Percentiles rank a stretch among this genome's conserved stretches.
These are phyloP conservation scores for Aspiorhynchus laticeps DNA, from an alignment of 2,113 vertebrate genomes.

Conservation along the genomic window DNA sequence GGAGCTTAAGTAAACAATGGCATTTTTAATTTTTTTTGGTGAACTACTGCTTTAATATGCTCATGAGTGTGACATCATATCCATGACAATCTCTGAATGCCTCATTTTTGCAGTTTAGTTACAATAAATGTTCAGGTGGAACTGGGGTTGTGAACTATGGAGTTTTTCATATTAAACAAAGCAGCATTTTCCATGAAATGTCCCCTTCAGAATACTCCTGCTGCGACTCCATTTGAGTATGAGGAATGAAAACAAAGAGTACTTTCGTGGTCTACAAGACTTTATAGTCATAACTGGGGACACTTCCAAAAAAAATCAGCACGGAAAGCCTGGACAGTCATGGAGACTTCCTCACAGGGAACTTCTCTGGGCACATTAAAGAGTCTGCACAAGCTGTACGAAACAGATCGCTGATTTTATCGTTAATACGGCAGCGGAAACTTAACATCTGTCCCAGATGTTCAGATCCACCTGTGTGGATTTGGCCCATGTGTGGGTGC, in stretches of 20 bases:
- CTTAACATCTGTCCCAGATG: background rate
- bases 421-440: background rate
- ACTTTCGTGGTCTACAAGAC: slow-evolving; percentile 14
- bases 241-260: slow-evolving; percentile 27
- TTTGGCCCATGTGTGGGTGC: background rate
- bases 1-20: background rate
- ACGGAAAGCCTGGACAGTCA: background rate
- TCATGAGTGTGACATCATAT: background rate
- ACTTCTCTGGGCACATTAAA: slow-evolving; percentile 3
- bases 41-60: background rate
- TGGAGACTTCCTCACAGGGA: slow-evolving; percentile 10
- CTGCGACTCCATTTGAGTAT: background rate
- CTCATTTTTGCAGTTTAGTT: background rate
- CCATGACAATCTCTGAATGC: background rate
- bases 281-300: slow-evolving; percentile 26
- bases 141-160: background rate
- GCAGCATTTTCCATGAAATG: background rate
- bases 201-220: slow-evolving; percentile 21
- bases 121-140: background rate
- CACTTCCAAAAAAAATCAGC: slow-evolving; percentile 9
- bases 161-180: background rate
- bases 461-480: slow-evolving; percentile 4
- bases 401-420: slow-evolving; percentile 1
- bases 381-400: background rate
- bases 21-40: background rate